These are phyloP conservation scores for Trichonephila inaurata DNA, from an alignment of 1,140 invertebrate genomes.

Conservation along the genomic window DNA sequence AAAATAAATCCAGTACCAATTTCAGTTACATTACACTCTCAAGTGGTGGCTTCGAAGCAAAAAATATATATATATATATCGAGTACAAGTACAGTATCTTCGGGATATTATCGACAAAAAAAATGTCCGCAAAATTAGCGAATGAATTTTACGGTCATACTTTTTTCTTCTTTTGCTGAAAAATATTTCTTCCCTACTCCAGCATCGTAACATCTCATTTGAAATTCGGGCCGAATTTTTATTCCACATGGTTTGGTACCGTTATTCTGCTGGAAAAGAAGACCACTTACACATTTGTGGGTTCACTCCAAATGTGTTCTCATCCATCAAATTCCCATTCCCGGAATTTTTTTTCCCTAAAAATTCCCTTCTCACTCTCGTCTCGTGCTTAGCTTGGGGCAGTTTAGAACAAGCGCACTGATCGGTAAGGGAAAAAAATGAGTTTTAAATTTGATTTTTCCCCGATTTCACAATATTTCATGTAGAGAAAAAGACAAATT, in stretches of 20 bases:
- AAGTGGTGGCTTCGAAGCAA: not conserved
- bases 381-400: constrained; percentile 35
- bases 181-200: not conserved
- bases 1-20: not conserved
- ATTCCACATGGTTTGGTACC: constrained; percentile 30
- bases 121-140: not conserved
- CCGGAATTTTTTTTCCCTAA: not conserved
- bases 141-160: not conserved
- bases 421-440: not conserved
- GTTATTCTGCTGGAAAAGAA: constrained; percentile 29
- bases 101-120: not conserved
- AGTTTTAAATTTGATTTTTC: constrained; percentile 6
- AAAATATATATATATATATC: not conserved
- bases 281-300: constrained; percentile 18
- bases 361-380: not conserved
- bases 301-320: constrained; percentile 10
- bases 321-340: constrained; percentile 63
- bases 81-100: not conserved
- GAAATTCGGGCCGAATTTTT: not conserved
- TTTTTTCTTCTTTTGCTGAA: not conserved
- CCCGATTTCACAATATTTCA: not conserved
- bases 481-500: not conserved
- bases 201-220: constrained; percentile 21
- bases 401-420: not conserved
- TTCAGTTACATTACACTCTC: not conserved